phyloP scores from a whole-genome alignment of 2,113 vertebrate genomes.

The Microtus oregoni region DNA sequence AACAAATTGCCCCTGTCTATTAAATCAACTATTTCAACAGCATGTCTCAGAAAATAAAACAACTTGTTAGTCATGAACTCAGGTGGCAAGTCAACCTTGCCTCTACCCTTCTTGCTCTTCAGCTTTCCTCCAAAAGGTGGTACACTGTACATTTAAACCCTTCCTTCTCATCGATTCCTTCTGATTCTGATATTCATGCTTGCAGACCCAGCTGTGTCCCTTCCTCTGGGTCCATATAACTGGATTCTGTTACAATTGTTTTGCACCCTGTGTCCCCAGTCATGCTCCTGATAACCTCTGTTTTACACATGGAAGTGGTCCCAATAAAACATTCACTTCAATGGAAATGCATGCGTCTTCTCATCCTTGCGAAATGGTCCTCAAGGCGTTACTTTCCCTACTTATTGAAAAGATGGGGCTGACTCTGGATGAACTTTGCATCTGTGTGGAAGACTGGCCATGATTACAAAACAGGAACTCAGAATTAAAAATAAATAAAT shows the following conservation, averaged over 20 bases:
- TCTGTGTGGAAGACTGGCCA: neutral
- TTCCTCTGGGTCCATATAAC: neutral
- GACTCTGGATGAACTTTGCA: neutral
- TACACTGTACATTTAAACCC: neutral
- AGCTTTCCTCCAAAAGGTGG: neutral
- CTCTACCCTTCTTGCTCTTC: neutral
- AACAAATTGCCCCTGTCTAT: neutral
- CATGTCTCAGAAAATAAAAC: constrained; percentile 33
- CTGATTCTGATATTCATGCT: neutral
- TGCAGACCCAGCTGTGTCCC: neutral
- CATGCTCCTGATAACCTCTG: neutral
- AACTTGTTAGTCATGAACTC: neutral
- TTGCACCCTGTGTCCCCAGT: neutral
- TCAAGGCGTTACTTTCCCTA: neutral
- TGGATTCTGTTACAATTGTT: neutral
- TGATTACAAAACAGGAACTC: neutral
- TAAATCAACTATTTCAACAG: neutral
- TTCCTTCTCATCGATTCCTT: neutral
- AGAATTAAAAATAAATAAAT: neutral
- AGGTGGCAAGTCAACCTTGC: neutral
- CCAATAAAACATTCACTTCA: neutral
- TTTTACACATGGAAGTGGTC: neutral
- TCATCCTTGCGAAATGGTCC: neutral
- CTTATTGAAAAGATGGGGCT: neutral
- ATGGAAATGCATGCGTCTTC: too few species aligned